Base-by-base conservation (phyloP, 2,888 invertebrate species). In the Axea sp. region DNA sequence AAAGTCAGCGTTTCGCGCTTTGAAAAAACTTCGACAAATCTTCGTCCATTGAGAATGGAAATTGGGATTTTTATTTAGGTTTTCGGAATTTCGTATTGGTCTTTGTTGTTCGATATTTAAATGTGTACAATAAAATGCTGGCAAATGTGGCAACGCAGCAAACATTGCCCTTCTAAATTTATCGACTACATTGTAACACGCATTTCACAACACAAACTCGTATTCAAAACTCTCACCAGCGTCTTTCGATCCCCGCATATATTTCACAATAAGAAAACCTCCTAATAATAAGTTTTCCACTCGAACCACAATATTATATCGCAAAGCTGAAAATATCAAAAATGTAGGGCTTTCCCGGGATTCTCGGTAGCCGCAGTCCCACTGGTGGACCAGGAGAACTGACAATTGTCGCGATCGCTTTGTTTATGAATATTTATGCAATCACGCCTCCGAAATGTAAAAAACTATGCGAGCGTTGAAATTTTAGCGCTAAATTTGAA, bases 131-230 rank as follows among this genome's bases (percentile, higher is more conserved):
- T 47, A 62, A 71, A 71, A 55, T 22, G 37, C 49, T 49, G 55
- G 39, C 47, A 62, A 71, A 71, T 59, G 62, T 71, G 71, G 71
- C 71, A 71, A 71, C 71, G 55, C 55, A 62, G 71, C 71, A 71
- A 62, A 71, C 62, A 71, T 71, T 71, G 71, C 71, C 71, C 71
- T 71, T 71, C 71, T 62, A 71, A 71, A 71, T 71, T 64, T 71
- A 71, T 71, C 69, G 69, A 71, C 69, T 62, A 62, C 45, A 71
- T 53, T 62, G 55, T 62, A 62, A 47, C 68, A 47, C 51, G 68
- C 69, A 51, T 71, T 71, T 71, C 71, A 71, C 71, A 71, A 64
- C 64, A 64, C 64, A 64, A 71, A 71, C 62, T 62, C 71, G 62
- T 24, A 60, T 53, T 60, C 69, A 51, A 67, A 45, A 60, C 68